Conservation (phyloP, 2,113 vertebrate species). For the Macrotus californicus region DNA sequence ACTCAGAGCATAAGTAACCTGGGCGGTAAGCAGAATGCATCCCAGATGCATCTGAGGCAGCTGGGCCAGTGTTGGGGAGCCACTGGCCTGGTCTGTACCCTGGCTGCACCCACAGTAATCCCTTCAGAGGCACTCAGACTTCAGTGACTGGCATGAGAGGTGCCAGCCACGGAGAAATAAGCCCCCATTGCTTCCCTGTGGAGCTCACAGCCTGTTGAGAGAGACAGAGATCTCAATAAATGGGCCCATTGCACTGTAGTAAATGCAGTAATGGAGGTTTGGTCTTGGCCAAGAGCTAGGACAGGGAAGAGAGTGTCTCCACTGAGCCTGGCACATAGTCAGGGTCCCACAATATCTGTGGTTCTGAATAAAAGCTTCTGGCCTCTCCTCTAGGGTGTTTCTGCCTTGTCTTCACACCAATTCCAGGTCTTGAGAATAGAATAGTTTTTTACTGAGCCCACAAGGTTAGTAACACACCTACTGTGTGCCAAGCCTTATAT, state of each 20-base stretch:
- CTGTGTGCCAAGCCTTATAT: not conserved
- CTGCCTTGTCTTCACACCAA: not conserved
- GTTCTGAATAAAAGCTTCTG: not conserved
- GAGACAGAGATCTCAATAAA: not conserved
- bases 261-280: not conserved
- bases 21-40: not conserved
- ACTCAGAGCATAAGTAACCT: not conserved
- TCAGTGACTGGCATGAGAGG: not conserved
- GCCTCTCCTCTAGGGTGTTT: not conserved
- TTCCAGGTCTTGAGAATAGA: not conserved
- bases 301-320: not conserved
- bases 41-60: not conserved
- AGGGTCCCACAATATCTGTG: not conserved
- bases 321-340: not conserved
- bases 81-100: not conserved
- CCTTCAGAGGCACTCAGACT: not conserved
- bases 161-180: not conserved
- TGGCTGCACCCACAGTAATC: not conserved
- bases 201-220: not conserved
- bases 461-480: not conserved
- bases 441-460: not conserved
- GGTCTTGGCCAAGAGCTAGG: not conserved
- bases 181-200: not conserved
- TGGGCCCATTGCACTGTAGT: not conserved
- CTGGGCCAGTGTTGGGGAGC: not conserved